Evolutionary conservation across 2,113 vertebrate species (phyloP), one percentile per base, ranked within the genome.

Genomic region (Silurus meridionalis): DNA sequence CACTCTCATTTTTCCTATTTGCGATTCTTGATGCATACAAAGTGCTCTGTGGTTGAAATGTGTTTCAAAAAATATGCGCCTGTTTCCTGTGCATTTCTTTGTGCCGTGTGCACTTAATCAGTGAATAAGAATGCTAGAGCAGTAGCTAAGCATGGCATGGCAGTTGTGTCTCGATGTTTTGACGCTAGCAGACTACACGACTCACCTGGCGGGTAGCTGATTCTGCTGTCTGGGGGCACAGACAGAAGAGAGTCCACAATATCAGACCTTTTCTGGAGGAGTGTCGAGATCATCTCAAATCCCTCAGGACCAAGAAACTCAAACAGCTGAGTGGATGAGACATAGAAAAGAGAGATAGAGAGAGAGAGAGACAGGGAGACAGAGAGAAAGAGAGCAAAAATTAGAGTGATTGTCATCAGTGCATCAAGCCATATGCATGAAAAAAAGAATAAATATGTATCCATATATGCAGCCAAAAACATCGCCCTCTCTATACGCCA

Each of bases 261-360:
- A 78, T 91, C 88, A 53, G 92, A 89, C 93, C 98, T 96, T 46
- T 94, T 95, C 91, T 97, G 97, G 15, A 99, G 95, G 2, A 99
- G 96, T 69, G 95, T 96, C 88, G 96, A 97, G 94, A 99, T 99
- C 90, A 99, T 96, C 92, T 98, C 97, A 89, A 99, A 94, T 82
- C 97, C 98, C 90, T 97, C 97, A 85, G 97, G 96, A 82, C 98
- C 98, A 63, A 99, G 94, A 25, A 99, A 93, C 89, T 99, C 97
- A 92, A 99, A 99, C 77, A 99, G 92, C 98, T 99, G 91, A 85
- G 79, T 28, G 6, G 23, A 28, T 71, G 14, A 75, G 23, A 83
- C 53, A 80, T 13, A 46, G 5, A 60, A 15, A 81, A 50, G 77
- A 85, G 66, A 85, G 85, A 53, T 5, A 82, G 57, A 79, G 17